phyloP scores from a whole-genome alignment of 2,888 invertebrate species.

The Cremastinae sp. region DNA sequence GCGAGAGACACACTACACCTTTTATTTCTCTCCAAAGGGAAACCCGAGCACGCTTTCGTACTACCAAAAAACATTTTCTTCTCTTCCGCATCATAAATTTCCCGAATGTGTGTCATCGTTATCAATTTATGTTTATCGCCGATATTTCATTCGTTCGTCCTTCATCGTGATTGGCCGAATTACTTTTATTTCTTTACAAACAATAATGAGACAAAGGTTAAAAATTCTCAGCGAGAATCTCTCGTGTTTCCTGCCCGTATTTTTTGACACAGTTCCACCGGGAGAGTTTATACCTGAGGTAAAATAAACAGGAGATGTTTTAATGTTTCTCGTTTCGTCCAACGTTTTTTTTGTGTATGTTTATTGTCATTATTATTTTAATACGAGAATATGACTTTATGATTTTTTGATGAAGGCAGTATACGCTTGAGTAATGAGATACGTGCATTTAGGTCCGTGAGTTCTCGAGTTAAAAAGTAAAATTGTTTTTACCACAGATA shows the following conservation, averaged over 20 bases:
- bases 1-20: slow-evolving; percentile 30
- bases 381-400: slow-evolving; percentile 55
- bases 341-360: slow-evolving; percentile 48
- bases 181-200: no score
- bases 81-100: not conserved
- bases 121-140: no score
- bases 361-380: slow-evolving; percentile 4
- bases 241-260: not conserved
- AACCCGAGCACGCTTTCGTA: slow-evolving; percentile 9
- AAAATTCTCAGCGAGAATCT: no score
- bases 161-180: no score
- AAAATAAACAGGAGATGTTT: slow-evolving; percentile 13
- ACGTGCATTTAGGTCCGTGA: not conserved
- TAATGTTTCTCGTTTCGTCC: slow-evolving; percentile 16
- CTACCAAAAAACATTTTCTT: not conserved
- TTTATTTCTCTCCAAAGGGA: slow-evolving; percentile 8
- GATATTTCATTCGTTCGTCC: no score
- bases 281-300: slow-evolving; percentile 12
- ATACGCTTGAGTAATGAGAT: slow-evolving; percentile 40
- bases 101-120: no score
- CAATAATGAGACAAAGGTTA: not conserved
- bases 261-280: slow-evolving; percentile 8
- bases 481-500: slow-evolving; percentile 1
- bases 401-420: slow-evolving; percentile 60
- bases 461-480: slow-evolving; percentile 9